phyloP scores from a whole-genome alignment of 1,140 invertebrate species.

The Zaprionus taronus region DNA sequence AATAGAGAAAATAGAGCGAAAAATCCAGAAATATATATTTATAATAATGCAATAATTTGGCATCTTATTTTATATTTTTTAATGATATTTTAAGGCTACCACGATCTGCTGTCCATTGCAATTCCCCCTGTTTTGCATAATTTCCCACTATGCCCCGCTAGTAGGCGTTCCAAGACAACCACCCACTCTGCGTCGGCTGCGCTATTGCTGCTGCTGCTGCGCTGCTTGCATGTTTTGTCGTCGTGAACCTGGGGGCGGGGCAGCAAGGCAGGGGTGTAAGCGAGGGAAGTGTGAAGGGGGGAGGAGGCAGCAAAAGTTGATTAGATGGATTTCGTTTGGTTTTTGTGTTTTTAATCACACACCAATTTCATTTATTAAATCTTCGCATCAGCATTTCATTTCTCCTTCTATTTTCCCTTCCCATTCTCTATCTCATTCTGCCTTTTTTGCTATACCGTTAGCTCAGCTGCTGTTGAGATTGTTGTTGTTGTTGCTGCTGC shows the following conservation, averaged over 20 bases:
- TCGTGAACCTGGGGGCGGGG: slow-evolving; percentile 5
- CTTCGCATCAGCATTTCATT: slow-evolving; percentile 84
- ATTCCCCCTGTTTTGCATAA: background rate
- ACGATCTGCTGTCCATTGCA: background rate
- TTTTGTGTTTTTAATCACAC: slow-evolving; percentile 85
- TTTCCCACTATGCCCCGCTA: slow-evolving; percentile 20
- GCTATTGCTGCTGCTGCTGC: slow-evolving; percentile 15
- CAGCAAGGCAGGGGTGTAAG: slow-evolving; percentile 30
- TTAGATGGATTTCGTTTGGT: slow-evolving; percentile 85
- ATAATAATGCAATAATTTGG: background rate
- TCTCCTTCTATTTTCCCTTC: slow-evolving; percentile 60
- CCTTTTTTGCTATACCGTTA: slow-evolving; percentile 5
- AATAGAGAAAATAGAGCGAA: background rate
- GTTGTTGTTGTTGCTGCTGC: slow-evolving; percentile 13
- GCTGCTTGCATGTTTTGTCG: slow-evolving; percentile 3
- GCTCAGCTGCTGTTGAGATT: background rate
- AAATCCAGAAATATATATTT: background rate
- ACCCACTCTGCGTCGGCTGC: slow-evolving; percentile 15
- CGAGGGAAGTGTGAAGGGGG: background rate
- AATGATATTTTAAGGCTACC: background rate
- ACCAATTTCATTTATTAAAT: slow-evolving; percentile 85
- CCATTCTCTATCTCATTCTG: slow-evolving; percentile 18
- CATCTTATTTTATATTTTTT: no score
- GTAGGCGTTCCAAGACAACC: slow-evolving; percentile 38
- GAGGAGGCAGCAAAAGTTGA: slow-evolving; percentile 78